Conservation (phyloP, 2,113 vertebrate genomes). For the Crotophaga sulcirostris region DNA sequence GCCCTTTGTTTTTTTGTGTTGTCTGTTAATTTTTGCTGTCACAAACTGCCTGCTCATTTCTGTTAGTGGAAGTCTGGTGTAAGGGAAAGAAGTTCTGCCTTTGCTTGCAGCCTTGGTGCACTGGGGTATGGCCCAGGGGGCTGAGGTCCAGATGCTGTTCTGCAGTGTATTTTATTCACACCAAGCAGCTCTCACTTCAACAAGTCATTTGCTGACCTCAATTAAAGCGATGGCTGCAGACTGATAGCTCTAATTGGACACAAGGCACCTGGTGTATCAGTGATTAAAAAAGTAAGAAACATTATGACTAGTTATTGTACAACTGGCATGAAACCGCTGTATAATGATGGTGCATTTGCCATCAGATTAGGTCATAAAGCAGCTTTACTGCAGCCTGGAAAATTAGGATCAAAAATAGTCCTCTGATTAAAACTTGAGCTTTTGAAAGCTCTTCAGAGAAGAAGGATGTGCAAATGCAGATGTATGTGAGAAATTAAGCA, state of each 20-base stretch:
- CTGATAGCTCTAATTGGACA: not conserved
- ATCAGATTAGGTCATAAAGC: constrained; percentile 33
- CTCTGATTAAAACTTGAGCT: constrained; percentile 58
- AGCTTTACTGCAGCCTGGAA: constrained; percentile 36
- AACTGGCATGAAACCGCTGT: not conserved
- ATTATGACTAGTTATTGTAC: not conserved
- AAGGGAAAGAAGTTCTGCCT: not conserved
- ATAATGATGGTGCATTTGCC: not conserved
- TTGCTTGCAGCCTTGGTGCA: not conserved
- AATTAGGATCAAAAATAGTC: constrained; percentile 52
- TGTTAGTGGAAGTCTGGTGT: not conserved
- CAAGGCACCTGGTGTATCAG: not conserved
- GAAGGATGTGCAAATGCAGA: constrained; percentile 24
- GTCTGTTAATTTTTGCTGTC: not conserved
- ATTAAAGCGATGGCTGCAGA: not conserved
- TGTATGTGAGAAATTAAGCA: constrained; percentile 34
- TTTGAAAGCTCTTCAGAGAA: constrained; percentile 48
- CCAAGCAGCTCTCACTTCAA: not conserved
- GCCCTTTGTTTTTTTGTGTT: not conserved
- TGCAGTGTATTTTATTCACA: not conserved
- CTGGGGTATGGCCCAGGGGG: not conserved
- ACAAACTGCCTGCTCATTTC: accelerated
- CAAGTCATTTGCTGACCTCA: not conserved
- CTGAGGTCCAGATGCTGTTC: not conserved
- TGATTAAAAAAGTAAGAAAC: not conserved